Evolutionary conservation across 1,140 invertebrate genomes (phyloP), one percentile per base, ranked within the genome.

Genomic region (Cephus cinctus): DNA sequence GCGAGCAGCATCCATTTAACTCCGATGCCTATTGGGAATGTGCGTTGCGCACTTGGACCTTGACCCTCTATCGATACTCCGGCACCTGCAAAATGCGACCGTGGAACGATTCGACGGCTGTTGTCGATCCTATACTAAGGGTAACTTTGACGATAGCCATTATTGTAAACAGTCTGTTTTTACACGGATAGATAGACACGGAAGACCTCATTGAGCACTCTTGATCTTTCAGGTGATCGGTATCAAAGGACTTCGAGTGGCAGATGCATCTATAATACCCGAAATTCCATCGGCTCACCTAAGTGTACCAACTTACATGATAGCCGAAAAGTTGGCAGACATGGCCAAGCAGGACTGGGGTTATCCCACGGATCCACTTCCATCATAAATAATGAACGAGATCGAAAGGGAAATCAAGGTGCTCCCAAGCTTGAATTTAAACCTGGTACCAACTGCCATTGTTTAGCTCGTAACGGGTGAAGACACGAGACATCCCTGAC

Each of bases 241-340:
- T 2, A 70, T 91, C 8, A 72, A 78, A 32, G 78, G 80, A 38
- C 65, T 92, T n/a, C 76, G 89, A 53, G 88, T 90, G 0, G 80
- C 84, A 0, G 89, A 92, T 65, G 86, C 86, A 30, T 88, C 86
- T 8, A 84, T 89, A 16, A 88, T 81, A 60, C 80, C 80, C 0
- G 63, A 59, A 11, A 68, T 80, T 15, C 54, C 64, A 9, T 44
- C 65, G 0, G 87, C 80, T 0, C 86, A 89, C 61, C 88, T 81
- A 0, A 86, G 86, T 59, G 73, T 80, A 5, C 82, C 83, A 0
- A 74, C 76, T 0, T 84, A 82, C 44, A 88, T 89, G 86, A 86
- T 90, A 16, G 87, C 80, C 1, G 87, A 89, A 55, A 87, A 86
- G 64, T 80, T 77, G 0, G 75, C 84, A 0, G 86, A 88, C 63